phyloP scores from a whole-genome alignment of 2,888 invertebrate genomes.

The Zeuzera pyrina region DNA sequence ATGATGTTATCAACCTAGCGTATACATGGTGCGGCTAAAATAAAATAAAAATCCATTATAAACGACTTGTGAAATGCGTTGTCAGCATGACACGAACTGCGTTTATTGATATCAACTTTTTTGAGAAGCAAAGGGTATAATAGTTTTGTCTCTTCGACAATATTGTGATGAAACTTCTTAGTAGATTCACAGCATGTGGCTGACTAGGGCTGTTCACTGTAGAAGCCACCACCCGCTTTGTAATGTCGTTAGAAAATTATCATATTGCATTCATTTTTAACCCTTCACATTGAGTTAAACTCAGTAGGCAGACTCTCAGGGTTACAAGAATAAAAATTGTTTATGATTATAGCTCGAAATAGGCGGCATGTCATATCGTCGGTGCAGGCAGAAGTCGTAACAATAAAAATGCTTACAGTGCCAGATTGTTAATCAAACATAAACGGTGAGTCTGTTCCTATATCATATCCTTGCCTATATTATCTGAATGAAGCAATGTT shows the following conservation, averaged over 20 bases:
- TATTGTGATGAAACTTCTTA: conserved; percentile 58
- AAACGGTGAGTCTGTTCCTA: conserved; percentile 26
- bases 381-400: not conserved
- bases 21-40: conserved; percentile 40
- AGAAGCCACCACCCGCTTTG: conserved; percentile 52
- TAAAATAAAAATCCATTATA: conserved; percentile 58
- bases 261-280: conserved; percentile 56
- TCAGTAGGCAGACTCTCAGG: conserved; percentile 25
- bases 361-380: not conserved
- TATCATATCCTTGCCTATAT: conserved; percentile 36
- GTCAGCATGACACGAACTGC: conserved; percentile 63
- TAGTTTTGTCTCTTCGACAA: conserved; percentile 51
- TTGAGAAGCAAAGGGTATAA: conserved; percentile 37
- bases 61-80: conserved; percentile 62
- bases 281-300: conserved; percentile 37
- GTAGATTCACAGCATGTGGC: conserved; percentile 54
- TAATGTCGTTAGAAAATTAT: conserved; percentile 40
- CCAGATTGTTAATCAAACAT: conserved; percentile 21
- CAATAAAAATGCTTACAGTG: not conserved
- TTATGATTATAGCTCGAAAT: conserved; percentile 34
- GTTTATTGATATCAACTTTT: conserved; percentile 39
- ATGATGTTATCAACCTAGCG: conserved; percentile 50
- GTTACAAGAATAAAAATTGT: conserved; percentile 27
- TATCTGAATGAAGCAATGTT: conserved; percentile 38
- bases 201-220: conserved; percentile 47